Conservation (phyloP, 1,140 invertebrate genomes). For the Drosophila novamexicana region DNA sequence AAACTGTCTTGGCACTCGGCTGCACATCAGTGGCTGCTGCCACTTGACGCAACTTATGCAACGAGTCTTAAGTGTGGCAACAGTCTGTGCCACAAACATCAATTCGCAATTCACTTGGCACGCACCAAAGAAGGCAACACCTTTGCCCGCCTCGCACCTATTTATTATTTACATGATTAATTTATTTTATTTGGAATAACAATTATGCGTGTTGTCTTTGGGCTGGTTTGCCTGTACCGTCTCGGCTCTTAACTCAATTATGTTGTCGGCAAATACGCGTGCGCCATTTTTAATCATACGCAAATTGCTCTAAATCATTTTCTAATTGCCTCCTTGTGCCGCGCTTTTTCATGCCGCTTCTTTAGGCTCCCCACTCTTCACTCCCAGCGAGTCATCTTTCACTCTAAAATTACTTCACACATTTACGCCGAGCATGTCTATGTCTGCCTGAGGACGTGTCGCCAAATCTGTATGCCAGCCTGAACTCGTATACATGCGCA, state of each 20-base stretch:
- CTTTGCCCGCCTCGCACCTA: background rate
- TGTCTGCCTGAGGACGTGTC: constrained; percentile 51
- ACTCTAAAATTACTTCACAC: constrained; percentile 67
- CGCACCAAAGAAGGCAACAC: constrained; percentile 29
- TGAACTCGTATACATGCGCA: constrained; percentile 20
- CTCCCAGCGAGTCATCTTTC: constrained; percentile 9
- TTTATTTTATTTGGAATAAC: constrained; percentile 28
- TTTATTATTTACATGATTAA: constrained; percentile 47
- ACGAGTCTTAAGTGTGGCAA: constrained; percentile 11
- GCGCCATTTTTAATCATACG: constrained; percentile 66
- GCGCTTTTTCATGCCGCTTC: too few relatives aligned
- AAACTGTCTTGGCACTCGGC: constrained; percentile 64
- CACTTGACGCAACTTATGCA: constrained; percentile 43
- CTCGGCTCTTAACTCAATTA: constrained; percentile 11
- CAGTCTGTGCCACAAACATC: background rate
- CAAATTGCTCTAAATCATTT: constrained; percentile 75
- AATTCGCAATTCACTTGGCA: constrained; percentile 36
- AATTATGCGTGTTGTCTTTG: constrained; percentile 15
- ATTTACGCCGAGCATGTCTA: constrained; percentile 50
- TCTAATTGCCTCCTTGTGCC: constrained; percentile 64
- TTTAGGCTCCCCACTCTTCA: background rate
- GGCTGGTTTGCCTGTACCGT: background rate
- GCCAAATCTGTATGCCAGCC: constrained; percentile 34
- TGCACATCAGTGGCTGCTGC: constrained; percentile 29
- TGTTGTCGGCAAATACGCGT: background rate